Base-by-base conservation (phyloP, 2,797 vertebrate genomes). In the Epinephelus awoara region DNA sequence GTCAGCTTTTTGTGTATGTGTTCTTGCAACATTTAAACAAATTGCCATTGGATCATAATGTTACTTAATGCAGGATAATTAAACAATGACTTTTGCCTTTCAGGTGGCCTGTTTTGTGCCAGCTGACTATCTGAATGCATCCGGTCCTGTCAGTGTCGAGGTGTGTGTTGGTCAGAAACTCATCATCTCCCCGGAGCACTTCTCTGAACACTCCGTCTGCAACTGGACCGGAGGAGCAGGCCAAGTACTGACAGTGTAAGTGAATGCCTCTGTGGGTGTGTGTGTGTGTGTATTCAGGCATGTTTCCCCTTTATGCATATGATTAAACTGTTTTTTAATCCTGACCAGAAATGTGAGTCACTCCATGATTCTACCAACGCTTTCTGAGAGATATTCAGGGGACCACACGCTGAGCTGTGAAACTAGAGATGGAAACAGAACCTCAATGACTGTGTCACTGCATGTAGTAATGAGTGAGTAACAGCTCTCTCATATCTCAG, bases 381-480 rank as follows among this genome's bases (percentile, higher is more conserved):
- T 95, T 70, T 94, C 92, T 77, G 93, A 92, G 88, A 77, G 51
- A 1, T 88, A 96, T 67, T 93, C 95, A 86, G 97, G 97, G 83
- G 88, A 89, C 57, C 95, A 97, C 80, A 91, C 42, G 0, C 90
- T 98, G 81, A 88, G 67, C 0, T 95, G 97, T 87, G 90, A 86
- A 57, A 91, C 75, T 3, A 44, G 78, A 84, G 90, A 27, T 1
- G 52, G 66, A 0, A n/a, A 15, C 82, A 92, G 79, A 65, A 94
- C 88, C 65, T 95, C 91, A 3, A 19, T 95, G 73, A 72, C 78
- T 56, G 93, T 98, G 88, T 86, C 85, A 90, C 88, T 98, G 80
- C 84, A 72, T 84, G 85, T 96, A 19, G 67, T 91, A 89, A 94
- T 13, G 9, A 77, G 85, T 95, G 73, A 91, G 93, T 85, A 47